Conservation (phyloP, 2,797 vertebrate genomes). For the Falco berigora region DNA sequence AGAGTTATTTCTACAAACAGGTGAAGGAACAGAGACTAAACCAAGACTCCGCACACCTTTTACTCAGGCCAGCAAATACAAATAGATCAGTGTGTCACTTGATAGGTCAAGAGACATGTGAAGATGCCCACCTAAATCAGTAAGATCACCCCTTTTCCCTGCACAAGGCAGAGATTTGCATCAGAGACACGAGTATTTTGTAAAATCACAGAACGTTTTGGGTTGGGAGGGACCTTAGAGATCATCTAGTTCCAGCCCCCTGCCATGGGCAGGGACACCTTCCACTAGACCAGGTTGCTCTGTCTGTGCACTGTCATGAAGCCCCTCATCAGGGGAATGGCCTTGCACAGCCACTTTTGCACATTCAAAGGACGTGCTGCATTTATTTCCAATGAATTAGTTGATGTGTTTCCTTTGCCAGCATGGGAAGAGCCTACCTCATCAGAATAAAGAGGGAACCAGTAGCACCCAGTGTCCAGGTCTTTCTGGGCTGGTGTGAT, state of each 20-base stretch:
- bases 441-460: background rate
- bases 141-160: background rate
- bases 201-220: no score
- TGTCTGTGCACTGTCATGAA: background rate
- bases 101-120: background rate
- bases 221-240: no score
- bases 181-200: background rate
- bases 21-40: background rate
- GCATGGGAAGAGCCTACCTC: background rate
- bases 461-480: background rate
- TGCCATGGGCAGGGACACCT: no score
- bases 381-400: background rate
- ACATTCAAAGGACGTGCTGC: background rate
- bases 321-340: rapidly evolving
- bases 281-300: no score
- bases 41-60: background rate
- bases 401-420: background rate
- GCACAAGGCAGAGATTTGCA: background rate
- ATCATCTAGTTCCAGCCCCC: no score
- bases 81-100: background rate
- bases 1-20: background rate
- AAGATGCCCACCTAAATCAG: background rate
- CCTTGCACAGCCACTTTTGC: rapidly evolving
- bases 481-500: background rate
- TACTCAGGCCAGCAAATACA: background rate